phyloP scores from a whole-genome alignment of 2,113 vertebrate genomes.

The Dromaius novaehollandiae region DNA sequence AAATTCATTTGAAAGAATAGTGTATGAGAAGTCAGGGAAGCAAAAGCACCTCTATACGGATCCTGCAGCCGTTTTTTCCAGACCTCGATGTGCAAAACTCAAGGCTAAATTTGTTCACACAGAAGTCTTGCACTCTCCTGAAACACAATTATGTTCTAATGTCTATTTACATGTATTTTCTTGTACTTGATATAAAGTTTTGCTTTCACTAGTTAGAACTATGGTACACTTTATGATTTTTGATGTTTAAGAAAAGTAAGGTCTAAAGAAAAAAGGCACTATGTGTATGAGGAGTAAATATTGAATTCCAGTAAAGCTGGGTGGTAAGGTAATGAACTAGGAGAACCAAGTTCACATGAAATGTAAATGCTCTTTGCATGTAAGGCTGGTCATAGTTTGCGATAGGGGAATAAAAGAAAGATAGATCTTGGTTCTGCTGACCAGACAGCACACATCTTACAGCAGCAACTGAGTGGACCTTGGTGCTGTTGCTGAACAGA shows the following conservation, averaged over 20 bases:
- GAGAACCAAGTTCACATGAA: not conserved
- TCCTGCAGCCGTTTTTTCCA: conserved; percentile 40
- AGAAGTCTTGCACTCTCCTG: not conserved
- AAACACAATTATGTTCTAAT: not conserved
- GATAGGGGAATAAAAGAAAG: not conserved
- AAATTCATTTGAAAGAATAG: conserved; percentile 79
- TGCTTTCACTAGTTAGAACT: not conserved
- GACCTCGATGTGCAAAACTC: not conserved
- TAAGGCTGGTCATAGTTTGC: not conserved
- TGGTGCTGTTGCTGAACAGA: not conserved
- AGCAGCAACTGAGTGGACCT: accelerated
- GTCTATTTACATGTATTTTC: not conserved
- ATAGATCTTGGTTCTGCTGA: not conserved
- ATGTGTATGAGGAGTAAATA: no score
- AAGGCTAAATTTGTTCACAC: not conserved
- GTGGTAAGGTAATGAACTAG: not conserved
- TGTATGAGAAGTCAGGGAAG: conserved; percentile 79
- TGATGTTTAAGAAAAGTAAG: not conserved
- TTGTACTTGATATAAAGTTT: not conserved
- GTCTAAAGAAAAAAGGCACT: not conserved
- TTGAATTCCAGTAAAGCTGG: not conserved
- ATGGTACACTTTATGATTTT: not conserved
- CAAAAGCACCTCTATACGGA: conserved; percentile 58
- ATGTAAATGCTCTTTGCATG: not conserved
- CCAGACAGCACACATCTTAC: not conserved